phyloP scores from a whole-genome alignment of 2,113 vertebrate species.

The Mormyrus iriodes region DNA sequence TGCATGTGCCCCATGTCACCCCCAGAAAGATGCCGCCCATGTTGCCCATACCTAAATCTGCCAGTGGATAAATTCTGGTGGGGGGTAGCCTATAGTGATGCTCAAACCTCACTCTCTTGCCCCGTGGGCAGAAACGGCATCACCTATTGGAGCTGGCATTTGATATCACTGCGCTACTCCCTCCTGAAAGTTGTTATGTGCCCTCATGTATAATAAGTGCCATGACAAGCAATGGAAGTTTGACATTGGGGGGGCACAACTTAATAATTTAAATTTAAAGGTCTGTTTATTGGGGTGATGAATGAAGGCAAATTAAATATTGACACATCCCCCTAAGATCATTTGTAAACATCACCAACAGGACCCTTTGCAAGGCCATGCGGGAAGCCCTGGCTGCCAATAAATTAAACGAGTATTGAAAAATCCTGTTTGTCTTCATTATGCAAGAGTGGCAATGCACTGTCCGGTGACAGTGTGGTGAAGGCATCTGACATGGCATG shows the following conservation, averaged over 20 bases:
- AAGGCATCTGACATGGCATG: neutral
- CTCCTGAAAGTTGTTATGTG: neutral
- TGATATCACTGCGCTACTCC: neutral
- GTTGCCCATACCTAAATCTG: too few relatives aligned
- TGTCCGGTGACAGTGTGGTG: neutral
- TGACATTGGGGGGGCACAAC: neutral
- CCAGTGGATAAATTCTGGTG: neutral
- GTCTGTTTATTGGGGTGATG: neutral
- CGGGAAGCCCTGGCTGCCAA: neutral
- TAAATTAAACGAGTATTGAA: neutral
- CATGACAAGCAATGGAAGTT: neutral
- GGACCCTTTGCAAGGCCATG: neutral
- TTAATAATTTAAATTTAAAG: neutral
- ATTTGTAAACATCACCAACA: neutral
- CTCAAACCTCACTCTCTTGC: neutral
- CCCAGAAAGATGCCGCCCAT: too few relatives aligned
- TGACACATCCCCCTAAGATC: neutral
- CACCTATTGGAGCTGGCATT: neutral
- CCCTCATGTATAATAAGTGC: neutral
- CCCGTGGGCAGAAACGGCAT: neutral
- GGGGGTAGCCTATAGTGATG: neutral
- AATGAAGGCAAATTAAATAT: neutral
- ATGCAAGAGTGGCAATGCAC: neutral
- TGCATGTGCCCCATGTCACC: too few relatives aligned
- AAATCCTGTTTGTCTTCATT: slow-evolving; percentile 4